Evolutionary conservation across 2,113 vertebrate species (phyloP).

Genomic region (Clarias gariepinus): DNA sequence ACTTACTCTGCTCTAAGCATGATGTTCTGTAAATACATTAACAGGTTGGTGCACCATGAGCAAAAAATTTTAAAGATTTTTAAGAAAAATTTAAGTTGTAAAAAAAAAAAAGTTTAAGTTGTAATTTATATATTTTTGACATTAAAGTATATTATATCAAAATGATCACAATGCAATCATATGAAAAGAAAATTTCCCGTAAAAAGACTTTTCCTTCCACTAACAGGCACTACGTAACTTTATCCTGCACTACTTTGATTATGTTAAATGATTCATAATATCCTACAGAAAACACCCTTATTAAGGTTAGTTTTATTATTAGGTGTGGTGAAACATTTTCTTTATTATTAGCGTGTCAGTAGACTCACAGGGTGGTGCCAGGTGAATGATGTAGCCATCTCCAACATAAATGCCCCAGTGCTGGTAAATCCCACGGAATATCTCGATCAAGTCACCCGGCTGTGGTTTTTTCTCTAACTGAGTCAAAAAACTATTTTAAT

Average conservation of each 20-base stretch:
- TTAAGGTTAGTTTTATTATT: not conserved
- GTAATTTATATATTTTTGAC: not conserved
- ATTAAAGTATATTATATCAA: not conserved
- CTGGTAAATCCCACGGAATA: conserved; percentile 75
- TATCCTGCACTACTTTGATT: not conserved
- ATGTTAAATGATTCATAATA: not conserved
- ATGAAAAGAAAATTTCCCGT: not conserved
- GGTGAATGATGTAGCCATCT: conserved; percentile 78
- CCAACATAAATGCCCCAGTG: conserved; percentile 88
- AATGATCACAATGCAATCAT: not conserved
- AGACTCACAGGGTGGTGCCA: conserved; percentile 77
- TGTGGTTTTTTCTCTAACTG: conserved; percentile 71
- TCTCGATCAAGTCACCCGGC: conserved; percentile 82
- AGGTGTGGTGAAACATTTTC: not conserved
- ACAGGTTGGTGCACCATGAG: not conserved
- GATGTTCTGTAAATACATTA: not conserved
- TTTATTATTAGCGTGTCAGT: not conserved
- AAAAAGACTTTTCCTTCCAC: not conserved
- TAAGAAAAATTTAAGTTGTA: no score
- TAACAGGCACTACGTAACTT: not conserved
- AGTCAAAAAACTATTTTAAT: not conserved
- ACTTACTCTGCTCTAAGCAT: no score
- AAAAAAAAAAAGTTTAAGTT: no score
- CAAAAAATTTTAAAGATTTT: not conserved
- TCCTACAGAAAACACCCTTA: not conserved